Percentiles rank a stretch among this genome's conserved stretches.
These are phyloP conservation scores for Geophilus truncorum DNA, from an alignment of 2,888 invertebrate species.

Conservation along the genomic window DNA sequence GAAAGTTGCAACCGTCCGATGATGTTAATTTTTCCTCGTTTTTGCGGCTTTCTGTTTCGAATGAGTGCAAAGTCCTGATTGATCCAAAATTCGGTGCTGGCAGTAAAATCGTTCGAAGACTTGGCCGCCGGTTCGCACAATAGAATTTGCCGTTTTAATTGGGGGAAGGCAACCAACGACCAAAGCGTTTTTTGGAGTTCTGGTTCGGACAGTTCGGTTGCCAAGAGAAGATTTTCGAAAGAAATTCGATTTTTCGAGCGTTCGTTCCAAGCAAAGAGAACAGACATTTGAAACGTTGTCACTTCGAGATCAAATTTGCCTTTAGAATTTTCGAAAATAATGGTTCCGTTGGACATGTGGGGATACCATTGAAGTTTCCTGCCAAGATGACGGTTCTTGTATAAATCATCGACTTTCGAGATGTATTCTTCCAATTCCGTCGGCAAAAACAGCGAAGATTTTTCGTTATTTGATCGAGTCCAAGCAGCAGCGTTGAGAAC, in stretches of 20 bases:
- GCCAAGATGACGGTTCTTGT: conserved; percentile 94
- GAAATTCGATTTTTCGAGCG: conserved; percentile 84
- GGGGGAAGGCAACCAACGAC: conserved; percentile 89
- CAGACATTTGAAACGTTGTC: conserved; percentile 99
- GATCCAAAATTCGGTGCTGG: conserved; percentile 89
- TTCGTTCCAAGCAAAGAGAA: conserved; percentile 98
- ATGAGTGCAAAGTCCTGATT: conserved; percentile 91
- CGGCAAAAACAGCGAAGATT: conserved; percentile 92
- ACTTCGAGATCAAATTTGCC: conserved; percentile 97
- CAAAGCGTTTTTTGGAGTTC: conserved; percentile 91
- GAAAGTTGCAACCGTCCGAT: conserved; percentile 91
- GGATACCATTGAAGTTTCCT: conserved; percentile 98
- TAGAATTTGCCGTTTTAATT: conserved; percentile 89
- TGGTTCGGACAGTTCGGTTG: conserved; percentile 93
- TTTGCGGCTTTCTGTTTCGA: conserved; percentile 91
- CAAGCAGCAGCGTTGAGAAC: conserved; percentile 98
- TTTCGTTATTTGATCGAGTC: conserved; percentile 83
- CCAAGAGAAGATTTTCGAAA: conserved; percentile 93
- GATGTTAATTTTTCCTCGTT: conserved; percentile 90
- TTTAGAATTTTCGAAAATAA: conserved; percentile 85
- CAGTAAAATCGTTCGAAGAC: conserved; percentile 88
- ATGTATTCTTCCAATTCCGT: conserved; percentile 97
- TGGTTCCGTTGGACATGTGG: conserved; percentile 99
- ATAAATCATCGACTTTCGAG: conserved; percentile 98
- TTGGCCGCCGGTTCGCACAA: conserved; percentile 72